Percentiles rank a stretch among this genome's conserved stretches.
Conservation (phyloP, 2,888 invertebrate genomes). For the Schizotus pectinicornis region DNA sequence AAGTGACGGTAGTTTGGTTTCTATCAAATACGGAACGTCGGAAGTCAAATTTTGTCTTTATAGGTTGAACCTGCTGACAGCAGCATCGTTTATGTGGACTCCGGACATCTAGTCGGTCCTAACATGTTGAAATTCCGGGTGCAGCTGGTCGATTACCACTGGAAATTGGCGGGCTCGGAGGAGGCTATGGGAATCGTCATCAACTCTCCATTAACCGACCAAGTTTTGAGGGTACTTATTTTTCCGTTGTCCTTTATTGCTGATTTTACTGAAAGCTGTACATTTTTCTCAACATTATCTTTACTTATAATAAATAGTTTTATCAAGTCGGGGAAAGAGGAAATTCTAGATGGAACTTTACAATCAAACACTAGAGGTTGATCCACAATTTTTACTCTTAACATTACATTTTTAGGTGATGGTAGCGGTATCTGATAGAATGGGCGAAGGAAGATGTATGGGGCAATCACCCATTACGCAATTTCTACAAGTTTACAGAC, state of each 20-base stretch:
- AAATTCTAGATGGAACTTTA: too few relatives aligned
- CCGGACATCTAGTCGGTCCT: conserved; percentile 37
- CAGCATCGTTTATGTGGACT: conserved; percentile 48
- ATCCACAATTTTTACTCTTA: too few relatives aligned
- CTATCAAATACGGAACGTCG: conserved; percentile 1
- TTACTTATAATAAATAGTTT: too few relatives aligned
- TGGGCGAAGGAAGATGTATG: conserved; percentile 34
- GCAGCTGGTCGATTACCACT: conserved; percentile 54
- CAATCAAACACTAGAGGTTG: too few relatives aligned
- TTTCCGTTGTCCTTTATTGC: too few relatives aligned
- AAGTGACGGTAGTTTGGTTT: conserved; percentile 58
- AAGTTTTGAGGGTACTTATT: conserved; percentile 45
- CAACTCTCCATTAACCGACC: conserved; percentile 49
- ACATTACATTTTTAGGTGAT: conserved; percentile 33
- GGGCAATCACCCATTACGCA: conserved; percentile 39
- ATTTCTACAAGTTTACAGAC: conserved; percentile 43
- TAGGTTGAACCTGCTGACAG: conserved; percentile 51
- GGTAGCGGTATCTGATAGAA: conserved; percentile 38
- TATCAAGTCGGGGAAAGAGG: too few relatives aligned
- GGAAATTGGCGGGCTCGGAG: conserved; percentile 52
- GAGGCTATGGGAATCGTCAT: conserved; percentile 53
- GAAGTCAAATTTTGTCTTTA: conserved; percentile 27
- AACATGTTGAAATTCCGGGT: conserved; percentile 45
- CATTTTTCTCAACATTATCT: too few relatives aligned
- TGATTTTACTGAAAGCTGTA: too few relatives aligned